These are phyloP conservation scores for Drosophila pegasa DNA, from an alignment of 2,888 invertebrate species.

Conservation along the genomic window DNA sequence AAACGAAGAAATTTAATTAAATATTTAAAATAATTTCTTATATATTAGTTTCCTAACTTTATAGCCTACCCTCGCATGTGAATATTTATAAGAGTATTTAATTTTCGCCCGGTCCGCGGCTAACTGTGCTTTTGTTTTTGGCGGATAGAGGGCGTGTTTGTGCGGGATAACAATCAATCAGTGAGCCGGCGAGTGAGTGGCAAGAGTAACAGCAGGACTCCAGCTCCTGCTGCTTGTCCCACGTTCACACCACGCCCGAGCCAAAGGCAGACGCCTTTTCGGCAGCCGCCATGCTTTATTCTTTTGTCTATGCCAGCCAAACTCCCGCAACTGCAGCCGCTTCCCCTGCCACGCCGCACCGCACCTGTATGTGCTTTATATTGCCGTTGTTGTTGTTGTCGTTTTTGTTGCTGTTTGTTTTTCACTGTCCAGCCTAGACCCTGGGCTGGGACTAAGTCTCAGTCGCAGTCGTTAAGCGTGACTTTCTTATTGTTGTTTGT, in stretches of 20 bases:
- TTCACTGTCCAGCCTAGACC: constrained; percentile 51
- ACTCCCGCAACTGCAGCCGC: constrained; percentile 1
- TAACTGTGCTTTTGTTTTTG: constrained; percentile 3
- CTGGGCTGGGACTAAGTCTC: constrained; percentile 43
- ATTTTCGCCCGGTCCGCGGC: background rate
- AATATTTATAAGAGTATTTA: constrained; percentile 6
- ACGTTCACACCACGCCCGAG: constrained; percentile 62
- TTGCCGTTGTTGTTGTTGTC: background rate
- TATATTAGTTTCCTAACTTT: background rate
- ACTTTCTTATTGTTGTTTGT: constrained; percentile 77
- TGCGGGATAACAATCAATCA: constrained; percentile 71
- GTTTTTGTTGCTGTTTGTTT: constrained; percentile 15
- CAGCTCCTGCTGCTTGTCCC: constrained; percentile 41
- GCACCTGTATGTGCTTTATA: constrained; percentile 34
- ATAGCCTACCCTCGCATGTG: background rate
- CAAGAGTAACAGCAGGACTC: constrained; percentile 32
- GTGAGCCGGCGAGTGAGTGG: constrained; percentile 42
- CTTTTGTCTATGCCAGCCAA: constrained; percentile 46
- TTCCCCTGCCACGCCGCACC: background rate
- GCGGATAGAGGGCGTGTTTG: constrained; percentile 16
- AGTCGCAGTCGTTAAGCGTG: constrained; percentile 79
- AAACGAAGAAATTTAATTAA: too few relatives aligned
- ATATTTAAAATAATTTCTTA: too few relatives aligned
- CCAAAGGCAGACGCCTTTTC: constrained; percentile 47
- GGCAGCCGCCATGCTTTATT: constrained; percentile 64